phyloP scores from a whole-genome alignment of 2,797 vertebrate genomes.

The Nasua narica region DNA sequence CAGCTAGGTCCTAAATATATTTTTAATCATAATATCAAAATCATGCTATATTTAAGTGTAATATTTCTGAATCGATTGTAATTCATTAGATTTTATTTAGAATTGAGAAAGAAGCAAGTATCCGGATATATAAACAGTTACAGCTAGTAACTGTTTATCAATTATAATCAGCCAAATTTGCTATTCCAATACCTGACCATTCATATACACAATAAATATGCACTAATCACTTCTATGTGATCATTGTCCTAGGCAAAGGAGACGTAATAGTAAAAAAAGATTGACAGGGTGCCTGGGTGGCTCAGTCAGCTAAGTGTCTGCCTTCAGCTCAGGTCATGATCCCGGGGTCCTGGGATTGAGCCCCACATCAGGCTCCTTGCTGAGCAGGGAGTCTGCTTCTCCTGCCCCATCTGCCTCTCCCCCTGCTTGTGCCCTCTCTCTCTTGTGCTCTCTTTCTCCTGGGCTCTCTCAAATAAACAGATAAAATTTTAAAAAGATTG shows the following conservation, averaged over 20 bases:
- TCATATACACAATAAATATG: neutral
- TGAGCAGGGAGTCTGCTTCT: neutral
- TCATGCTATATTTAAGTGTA: neutral
- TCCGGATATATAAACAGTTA: neutral
- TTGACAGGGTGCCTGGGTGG: neutral
- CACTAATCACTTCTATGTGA: neutral
- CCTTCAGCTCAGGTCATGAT: no score
- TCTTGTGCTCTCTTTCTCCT: neutral
- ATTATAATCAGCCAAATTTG: neutral
- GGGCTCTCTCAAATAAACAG: neutral
- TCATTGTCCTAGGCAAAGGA: neutral
- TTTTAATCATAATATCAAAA: neutral
- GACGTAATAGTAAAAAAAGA: neutral
- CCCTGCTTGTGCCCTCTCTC: neutral
- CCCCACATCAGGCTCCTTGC: no score
- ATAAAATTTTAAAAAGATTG: neutral
- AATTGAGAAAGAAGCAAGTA: neutral
- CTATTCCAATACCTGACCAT: neutral
- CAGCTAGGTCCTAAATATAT: neutral
- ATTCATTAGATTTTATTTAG: neutral
- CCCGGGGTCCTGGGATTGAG: no score
- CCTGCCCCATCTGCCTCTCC: no score
- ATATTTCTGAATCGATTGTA: conserved; percentile 1
- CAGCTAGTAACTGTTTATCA: neutral
- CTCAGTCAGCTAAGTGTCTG: no score